Base-by-base conservation (phyloP, 1,140 invertebrate species). In the Maconellicoccus hirsutus region DNA sequence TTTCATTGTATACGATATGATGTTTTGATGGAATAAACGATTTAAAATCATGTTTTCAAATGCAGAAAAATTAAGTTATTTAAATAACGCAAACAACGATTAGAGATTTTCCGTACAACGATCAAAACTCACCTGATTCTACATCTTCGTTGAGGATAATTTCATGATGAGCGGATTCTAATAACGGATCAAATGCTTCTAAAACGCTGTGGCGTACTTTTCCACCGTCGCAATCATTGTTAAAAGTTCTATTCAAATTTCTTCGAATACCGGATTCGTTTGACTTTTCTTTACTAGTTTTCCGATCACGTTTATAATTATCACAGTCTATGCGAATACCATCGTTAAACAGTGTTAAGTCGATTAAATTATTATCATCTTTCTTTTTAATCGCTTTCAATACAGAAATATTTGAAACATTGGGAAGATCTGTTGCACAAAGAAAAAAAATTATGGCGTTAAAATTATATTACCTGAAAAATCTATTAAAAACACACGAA, bases 171-270 rank as follows among this genome's bases (percentile, higher is more conserved):
- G 42, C 23, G 19, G n/a, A 59, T 12, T 69, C 7, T 0, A 90
- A 82, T 78, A 93, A 82, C 73, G 89, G 90, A 84, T 92, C 89
- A 79, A 92, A 92, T 70, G 88, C 89, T 79, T 92, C 89, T 75
- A 93, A 79, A 73, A 93, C 88, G 74, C 75, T 77, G 39, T 77
- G 73, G 69, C 74, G 74, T 12, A 75, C 77, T 77, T 74, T 76
- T 77, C 77, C 77, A 77, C 78, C 66, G 79, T 77, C 72, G 76
- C 70, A 73, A 78, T 77, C 77, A 16, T 72, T 71, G 21, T 66
- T 66, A 16, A 66, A 66, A 22, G 61, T 6, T 26, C 8, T 25
- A 23, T 8, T 66, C 19, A 66, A 66, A 66, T 66, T 66, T 66
- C 25, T 66, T 23, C 61, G 10, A n/a, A n/a, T n/a, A n/a, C n/a